Conservation (phyloP, 2,113 vertebrate species). For the Malurus melanocephalus region DNA sequence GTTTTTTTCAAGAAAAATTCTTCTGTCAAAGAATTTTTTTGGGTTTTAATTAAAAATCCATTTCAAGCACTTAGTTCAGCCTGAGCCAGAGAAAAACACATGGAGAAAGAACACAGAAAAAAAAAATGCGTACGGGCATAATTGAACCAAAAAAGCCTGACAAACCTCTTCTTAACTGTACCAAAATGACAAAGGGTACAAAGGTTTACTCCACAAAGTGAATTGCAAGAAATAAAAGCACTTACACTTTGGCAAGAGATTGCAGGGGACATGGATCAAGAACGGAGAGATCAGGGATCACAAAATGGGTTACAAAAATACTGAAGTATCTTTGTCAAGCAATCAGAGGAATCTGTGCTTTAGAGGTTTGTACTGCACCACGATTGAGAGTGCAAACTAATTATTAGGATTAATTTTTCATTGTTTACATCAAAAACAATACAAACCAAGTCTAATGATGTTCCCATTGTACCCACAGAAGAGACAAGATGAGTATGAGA, state of each 20-base stretch:
- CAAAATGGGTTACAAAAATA: neutral
- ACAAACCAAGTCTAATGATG: neutral
- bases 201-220: neutral
- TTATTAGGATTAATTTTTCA: neutral
- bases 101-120: neutral
- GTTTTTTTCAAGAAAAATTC: neutral
- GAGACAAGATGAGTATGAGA: neutral
- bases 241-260: neutral
- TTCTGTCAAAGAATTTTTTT: neutral
- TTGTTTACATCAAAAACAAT: neutral
- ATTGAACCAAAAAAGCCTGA: neutral
- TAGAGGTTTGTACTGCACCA: neutral
- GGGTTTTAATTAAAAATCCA: constrained; percentile 8
- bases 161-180: neutral
- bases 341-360: neutral
- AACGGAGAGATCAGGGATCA: neutral
- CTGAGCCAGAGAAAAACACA: neutral
- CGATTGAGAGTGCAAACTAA: neutral
- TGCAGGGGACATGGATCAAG: neutral
- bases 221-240: neutral
- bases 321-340: neutral
- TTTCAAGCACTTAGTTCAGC: neutral
- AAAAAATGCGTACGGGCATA: neutral
- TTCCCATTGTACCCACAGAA: neutral
- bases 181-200: neutral